Base-by-base conservation (phyloP, 2,113 vertebrate genomes). In the Centropus unirufus region DNA sequence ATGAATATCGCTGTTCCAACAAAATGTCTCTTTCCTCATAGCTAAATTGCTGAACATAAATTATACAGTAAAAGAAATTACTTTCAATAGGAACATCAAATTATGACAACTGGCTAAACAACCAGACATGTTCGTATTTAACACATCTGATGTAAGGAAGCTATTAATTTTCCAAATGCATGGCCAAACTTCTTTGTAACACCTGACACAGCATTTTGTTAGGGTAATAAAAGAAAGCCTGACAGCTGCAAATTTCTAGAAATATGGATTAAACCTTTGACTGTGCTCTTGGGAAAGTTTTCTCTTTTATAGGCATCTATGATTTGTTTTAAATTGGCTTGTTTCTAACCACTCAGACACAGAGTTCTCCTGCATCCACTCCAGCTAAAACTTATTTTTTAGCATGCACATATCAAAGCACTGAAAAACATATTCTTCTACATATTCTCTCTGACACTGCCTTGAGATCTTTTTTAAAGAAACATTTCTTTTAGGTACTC, bases 191-290 rank as follows among this genome's bases (percentile, higher is more conserved):
- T 92, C 96, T 96, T 95, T 24, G 24, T 82, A 97, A 96, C 97
- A 98, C 95, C 97, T 98, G 97, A 98, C 96, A 97, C 96, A 97
- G 97, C 95, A 97, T 96, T 98, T 96, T 97, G 88, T 95, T 96
- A 97, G 87, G 69, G 79, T 76, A 96, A 91, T 96, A 88, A 93
- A 95, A 96, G 89, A 91, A 96, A 84, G 92, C 92, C 96, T 97
- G 95, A 98, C 98, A 98, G 98, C 98, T 98, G 98, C 98, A 97
- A 95, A 98, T 98, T 98, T 98, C 97, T 92, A 92, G 88, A 95
- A 95, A 91, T 92, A 96, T 84, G 72, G 82, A 93, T 91, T 92
- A 95, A 93, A 83, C 49, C 40, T 92, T 94, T 73, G 88, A 92
- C 47, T 87, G 64, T 82, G 81, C 91, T 93, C 91, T 93, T 90